Conservation (phyloP, 2,888 invertebrate species). For the Campoplex nolae region DNA sequence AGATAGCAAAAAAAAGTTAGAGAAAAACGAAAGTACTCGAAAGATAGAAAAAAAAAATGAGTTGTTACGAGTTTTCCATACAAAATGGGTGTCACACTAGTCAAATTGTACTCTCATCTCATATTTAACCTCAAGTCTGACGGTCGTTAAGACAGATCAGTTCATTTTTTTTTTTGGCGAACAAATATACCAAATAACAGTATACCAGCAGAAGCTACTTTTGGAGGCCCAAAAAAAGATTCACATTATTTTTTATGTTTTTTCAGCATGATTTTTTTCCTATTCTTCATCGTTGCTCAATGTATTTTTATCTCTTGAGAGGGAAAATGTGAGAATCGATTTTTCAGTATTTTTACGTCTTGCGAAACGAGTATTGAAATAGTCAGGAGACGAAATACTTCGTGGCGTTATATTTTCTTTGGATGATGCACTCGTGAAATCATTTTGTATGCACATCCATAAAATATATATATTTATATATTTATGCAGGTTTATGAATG, state of each 20-base stretch:
- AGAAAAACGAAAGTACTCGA: background rate
- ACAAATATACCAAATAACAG: too few relatives aligned
- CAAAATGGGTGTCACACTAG: constrained; percentile 1
- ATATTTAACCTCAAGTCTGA: background rate
- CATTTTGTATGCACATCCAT: background rate
- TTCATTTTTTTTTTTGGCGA: background rate
- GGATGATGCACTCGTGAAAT: background rate
- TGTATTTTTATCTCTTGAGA: background rate
- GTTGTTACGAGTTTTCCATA: background rate
- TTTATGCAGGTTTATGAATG: background rate
- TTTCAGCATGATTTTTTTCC: too few relatives aligned
- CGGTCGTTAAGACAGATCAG: background rate
- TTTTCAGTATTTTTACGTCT: background rate
- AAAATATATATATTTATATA: constrained; percentile 22
- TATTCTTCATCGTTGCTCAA: too few relatives aligned
- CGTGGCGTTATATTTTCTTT: background rate
- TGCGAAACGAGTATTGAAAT: background rate
- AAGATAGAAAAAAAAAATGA: background rate
- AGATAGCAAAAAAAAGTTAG: background rate
- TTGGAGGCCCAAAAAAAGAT: too few relatives aligned
- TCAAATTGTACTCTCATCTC: background rate
- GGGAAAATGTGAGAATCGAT: background rate
- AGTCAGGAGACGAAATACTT: background rate
- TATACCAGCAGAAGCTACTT: background rate
- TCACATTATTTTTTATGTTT: too few relatives aligned